Base-by-base conservation (phyloP, 92 coral and sea anemone species). In the Palythoa heliodiscus region DNA sequence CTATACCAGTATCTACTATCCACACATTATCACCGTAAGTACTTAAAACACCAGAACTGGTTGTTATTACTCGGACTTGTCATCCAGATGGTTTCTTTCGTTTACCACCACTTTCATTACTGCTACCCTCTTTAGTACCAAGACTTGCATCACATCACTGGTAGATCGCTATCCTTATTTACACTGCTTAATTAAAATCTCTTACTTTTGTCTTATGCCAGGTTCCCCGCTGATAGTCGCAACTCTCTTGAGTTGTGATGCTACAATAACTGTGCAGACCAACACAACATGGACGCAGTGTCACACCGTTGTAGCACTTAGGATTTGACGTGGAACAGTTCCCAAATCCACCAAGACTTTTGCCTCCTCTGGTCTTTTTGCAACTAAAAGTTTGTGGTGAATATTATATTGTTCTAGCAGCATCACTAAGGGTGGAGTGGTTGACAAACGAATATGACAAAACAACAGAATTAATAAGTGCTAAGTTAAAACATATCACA, bases 231-330 rank as follows among this genome's bases (percentile, higher is more conserved):
- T 64, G 47, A 47, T 86, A 82, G n/a, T n/a, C 9, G 25, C 98
- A 94, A 20, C 89, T 58, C 7, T 90, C 74, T 54, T 85, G 76
- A 3, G 98, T 90, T 11, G 86, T 77, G 35, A 94, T 81, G 11
- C 52, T 69, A 80, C 98, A 94, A 54, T 90, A 54, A 11, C 89
- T 84, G 78, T 92, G 92, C 38, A 94, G 53, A 3, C 98, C 98
- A 14, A 94, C 52, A 71, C 98, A 94, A 72, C 98, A 94, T 38
- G 98, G 98, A 17, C 95, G 72, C 47, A 94, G 48, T 2, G 95
- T 90, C 52, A 94, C 73, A 4, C 95, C 93, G 70, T 64, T 75
- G n/a, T 66, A 61, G 35, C 98, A 94, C 15, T 47, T 75, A 2
- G 19, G 77, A 73, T 85, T 86, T 5, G 22, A 48, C 12, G 86